Conservation (phyloP, 2,888 invertebrate genomes). For the Phasia obesa region DNA sequence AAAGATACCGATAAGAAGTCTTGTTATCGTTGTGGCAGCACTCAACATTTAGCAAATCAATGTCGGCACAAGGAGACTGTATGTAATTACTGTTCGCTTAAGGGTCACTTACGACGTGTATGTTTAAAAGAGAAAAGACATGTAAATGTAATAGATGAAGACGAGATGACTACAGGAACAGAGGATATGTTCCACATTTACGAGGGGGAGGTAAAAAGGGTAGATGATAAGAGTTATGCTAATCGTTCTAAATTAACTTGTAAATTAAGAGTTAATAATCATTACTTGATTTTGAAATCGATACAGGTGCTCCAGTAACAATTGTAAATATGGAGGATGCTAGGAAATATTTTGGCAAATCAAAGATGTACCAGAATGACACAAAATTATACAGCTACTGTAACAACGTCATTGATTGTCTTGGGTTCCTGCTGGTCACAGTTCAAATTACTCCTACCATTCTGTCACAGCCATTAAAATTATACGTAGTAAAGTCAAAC, state of each 20-base stretch:
- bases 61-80: constrained; percentile 4
- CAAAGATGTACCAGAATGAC: constrained; percentile 21
- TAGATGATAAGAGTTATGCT: constrained; percentile 20
- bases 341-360: constrained; percentile 37
- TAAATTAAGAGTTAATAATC: constrained; percentile 34
- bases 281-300: constrained; percentile 49
- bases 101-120: constrained; percentile 19
- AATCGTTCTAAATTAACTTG: constrained; percentile 51
- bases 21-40: constrained; percentile 11
- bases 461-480: constrained; percentile 14
- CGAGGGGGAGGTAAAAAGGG: constrained; percentile 37
- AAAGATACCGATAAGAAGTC: background rate
- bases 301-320: constrained; percentile 54
- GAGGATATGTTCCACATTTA: constrained; percentile 27
- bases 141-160: background rate
- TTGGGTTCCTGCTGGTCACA: constrained; percentile 36
- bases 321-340: constrained; percentile 43
- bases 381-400: constrained; percentile 46
- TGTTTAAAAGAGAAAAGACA: constrained; percentile 28
- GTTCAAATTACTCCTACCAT: background rate
- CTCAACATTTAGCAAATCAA: constrained; percentile 27
- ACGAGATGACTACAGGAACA: background rate
- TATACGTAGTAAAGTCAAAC: constrained; percentile 30
- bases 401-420: constrained; percentile 38
- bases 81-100: constrained; percentile 10